Conservation (phyloP, 2,797 vertebrate species). For the Knipowitschia caucasica region DNA sequence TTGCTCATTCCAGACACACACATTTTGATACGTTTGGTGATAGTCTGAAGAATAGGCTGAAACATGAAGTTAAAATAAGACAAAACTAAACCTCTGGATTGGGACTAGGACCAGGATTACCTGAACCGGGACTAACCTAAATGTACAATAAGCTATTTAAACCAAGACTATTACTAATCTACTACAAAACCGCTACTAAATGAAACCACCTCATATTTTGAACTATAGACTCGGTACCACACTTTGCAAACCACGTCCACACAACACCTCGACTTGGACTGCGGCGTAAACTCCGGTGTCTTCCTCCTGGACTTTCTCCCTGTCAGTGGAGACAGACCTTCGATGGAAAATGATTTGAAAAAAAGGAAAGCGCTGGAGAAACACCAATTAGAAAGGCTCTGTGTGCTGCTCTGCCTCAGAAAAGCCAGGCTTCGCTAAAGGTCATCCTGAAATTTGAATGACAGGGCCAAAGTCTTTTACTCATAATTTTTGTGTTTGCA, state of each 20-base stretch:
- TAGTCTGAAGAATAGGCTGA: too few species aligned
- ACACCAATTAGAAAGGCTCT: constrained; percentile 98
- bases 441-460: constrained; percentile 99
- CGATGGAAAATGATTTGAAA: constrained; percentile 71
- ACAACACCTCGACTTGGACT: background rate
- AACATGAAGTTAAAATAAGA: too few species aligned
- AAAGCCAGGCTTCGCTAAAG: constrained; percentile 98
- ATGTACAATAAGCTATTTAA: background rate
- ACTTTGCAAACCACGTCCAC: background rate
- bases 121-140: background rate
- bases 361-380: constrained; percentile 65
- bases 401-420: constrained; percentile 91
- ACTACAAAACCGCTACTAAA: background rate
- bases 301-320: constrained; percentile 64
- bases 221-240: background rate
- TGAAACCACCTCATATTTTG: background rate
- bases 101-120: background rate
- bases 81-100: background rate
- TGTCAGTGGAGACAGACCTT: constrained; percentile 84
- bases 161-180: background rate
- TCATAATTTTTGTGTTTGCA: constrained; percentile 99
- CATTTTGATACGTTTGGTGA: too few species aligned
- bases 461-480: constrained; percentile 99
- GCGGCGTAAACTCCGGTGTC: constrained; percentile 50
- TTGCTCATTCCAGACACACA: too few species aligned